Conservation (phyloP, 2,888 invertebrate species). For the Eupelmus urozonus region DNA sequence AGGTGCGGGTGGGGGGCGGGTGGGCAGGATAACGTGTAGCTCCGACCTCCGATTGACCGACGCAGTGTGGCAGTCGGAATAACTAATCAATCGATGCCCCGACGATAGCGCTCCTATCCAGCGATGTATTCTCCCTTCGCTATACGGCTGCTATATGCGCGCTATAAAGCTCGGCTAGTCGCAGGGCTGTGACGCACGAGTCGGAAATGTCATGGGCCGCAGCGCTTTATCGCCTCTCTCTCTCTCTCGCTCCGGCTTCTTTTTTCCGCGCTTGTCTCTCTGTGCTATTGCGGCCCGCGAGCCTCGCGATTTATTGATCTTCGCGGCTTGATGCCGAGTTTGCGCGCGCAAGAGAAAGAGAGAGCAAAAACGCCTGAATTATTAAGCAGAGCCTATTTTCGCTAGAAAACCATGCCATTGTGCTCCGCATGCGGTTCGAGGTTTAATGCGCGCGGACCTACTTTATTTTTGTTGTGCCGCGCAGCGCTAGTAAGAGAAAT, state of each 20-base stretch:
- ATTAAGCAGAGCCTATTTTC: conserved; percentile 45
- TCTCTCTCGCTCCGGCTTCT: background rate
- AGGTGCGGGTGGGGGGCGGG: no score
- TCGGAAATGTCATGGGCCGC: conserved; percentile 12
- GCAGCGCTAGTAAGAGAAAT: background rate
- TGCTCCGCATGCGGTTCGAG: background rate
- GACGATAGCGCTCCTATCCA: background rate
- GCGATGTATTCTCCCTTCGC: no score
- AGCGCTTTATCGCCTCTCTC: background rate
- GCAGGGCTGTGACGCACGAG: conserved; percentile 38
- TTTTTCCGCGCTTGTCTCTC: background rate
- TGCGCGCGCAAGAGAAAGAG: background rate
- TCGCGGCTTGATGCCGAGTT: no score
- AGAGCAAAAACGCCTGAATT: conserved; percentile 14
- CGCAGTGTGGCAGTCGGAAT: background rate
- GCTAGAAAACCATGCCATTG: conserved; percentile 30
- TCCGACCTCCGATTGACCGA: conserved; percentile 26
- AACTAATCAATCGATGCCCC: conserved; percentile 23
- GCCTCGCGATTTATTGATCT: conserved; percentile 34
- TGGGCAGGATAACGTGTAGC: no score
- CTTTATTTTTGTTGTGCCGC: conserved; percentile 29
- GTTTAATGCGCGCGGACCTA: conserved; percentile 32
- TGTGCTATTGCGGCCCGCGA: background rate
- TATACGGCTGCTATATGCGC: no score
- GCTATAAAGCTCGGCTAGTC: no score